Percentiles rank a stretch among this genome's conserved stretches.
These are phyloP conservation scores for Strigamia maritima DNA, from an alignment of 2,888 invertebrate species.

Conservation along the genomic window DNA sequence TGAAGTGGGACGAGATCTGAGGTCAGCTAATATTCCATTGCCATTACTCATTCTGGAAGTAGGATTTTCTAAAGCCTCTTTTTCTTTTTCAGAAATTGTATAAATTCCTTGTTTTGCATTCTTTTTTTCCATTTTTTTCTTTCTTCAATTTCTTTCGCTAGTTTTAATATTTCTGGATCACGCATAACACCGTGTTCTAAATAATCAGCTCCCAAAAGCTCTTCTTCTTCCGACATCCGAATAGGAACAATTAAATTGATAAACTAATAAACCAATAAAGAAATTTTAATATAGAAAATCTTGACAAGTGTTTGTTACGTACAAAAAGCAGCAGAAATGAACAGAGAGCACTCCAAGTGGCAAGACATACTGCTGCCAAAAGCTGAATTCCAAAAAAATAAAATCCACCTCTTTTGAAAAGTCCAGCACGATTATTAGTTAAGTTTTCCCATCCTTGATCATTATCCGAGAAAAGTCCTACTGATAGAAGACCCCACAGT, in stretches of 20 bases:
- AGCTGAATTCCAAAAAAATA: slow-evolving; percentile 79
- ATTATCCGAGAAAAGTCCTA: slow-evolving; percentile 83
- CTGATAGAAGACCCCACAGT: slow-evolving; percentile 73
- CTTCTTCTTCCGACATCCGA: slow-evolving; percentile 79
- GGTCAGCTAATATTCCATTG: neutral
- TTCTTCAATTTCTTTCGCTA: slow-evolving; percentile 22
- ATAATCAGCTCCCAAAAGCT: slow-evolving; percentile 82
- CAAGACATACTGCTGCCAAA: slow-evolving; percentile 67
- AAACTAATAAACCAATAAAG: slow-evolving; percentile 47
- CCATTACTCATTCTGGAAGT: neutral
- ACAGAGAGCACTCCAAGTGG: slow-evolving; percentile 68
- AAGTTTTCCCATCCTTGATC: slow-evolving; percentile 72
- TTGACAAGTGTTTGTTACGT: slow-evolving; percentile 44
- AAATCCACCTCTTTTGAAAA: slow-evolving; percentile 71
- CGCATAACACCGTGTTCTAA: slow-evolving; percentile 71
- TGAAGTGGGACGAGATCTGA: neutral
- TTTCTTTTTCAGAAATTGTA: neutral
- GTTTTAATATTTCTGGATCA: slow-evolving; percentile 24
- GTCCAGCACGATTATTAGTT: slow-evolving; percentile 59
- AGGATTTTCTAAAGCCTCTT: neutral
- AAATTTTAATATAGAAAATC: neutral
- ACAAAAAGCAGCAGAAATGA: slow-evolving; percentile 73
- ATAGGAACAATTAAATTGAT: slow-evolving; percentile 76
- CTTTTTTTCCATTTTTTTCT: neutral
- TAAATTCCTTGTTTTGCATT: neutral